Conservation (phyloP, 2,113 vertebrate genomes). For the Halcyon senegalensis region DNA sequence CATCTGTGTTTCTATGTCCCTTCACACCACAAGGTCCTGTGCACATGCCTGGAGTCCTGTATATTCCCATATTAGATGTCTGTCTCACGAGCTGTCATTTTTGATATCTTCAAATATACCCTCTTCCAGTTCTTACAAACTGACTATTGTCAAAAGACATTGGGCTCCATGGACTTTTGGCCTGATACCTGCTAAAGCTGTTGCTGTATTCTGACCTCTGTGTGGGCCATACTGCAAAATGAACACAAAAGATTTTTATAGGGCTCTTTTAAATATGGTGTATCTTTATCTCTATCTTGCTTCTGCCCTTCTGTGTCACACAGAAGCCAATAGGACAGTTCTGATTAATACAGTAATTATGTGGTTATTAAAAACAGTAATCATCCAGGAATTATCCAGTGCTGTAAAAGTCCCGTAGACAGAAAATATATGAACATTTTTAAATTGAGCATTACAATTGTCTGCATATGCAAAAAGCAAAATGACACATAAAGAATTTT, state of each 20-base stretch:
- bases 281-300: constrained; percentile 68
- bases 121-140: background rate
- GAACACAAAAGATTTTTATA: background rate
- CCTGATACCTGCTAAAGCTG: background rate
- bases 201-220: background rate
- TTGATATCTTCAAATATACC: background rate
- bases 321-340: constrained; percentile 73
- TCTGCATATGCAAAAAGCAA: constrained; percentile 73
- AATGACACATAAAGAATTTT: constrained; percentile 79
- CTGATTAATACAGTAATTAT: constrained; percentile 83
- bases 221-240: background rate
- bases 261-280: constrained; percentile 7
- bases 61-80: background rate
- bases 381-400: constrained; percentile 79
- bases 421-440: constrained; percentile 81
- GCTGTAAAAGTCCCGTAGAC: constrained; percentile 76
- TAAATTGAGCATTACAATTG: constrained; percentile 76
- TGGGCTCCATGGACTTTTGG: background rate
- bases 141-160: background rate
- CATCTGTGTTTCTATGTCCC: background rate
- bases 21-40: background rate
- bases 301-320: constrained; percentile 75
- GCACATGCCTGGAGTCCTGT: too few species aligned
- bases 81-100: background rate
- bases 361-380: constrained; percentile 85